phyloP scores from a whole-genome alignment of 2,888 invertebrate species.

The Stramonita haemastoma region DNA sequence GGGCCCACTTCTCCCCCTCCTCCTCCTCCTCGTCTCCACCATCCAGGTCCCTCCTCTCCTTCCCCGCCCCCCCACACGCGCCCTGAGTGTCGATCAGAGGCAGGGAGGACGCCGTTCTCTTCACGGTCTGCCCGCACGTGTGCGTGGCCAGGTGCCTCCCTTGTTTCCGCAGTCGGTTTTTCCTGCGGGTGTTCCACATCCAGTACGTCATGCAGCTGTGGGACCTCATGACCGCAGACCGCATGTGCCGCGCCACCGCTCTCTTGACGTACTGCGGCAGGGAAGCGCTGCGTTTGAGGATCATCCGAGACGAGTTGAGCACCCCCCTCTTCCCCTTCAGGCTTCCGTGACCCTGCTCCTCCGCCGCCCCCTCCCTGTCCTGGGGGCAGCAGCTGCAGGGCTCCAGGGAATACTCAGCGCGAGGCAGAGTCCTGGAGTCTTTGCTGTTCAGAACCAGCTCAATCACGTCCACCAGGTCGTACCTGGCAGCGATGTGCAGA shows the following conservation, averaged over 20 bases:
- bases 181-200: neutral
- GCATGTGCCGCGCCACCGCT: slow-evolving; percentile 2
- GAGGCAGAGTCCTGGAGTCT: neutral
- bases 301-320: neutral
- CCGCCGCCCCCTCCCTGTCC: neutral
- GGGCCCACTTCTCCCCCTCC: neutral
- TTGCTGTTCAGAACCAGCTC: neutral
- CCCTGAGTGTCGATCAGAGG: neutral
- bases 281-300: neutral
- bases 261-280: neutral
- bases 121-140: neutral
- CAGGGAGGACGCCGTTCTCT: neutral
- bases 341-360: neutral
- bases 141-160: neutral
- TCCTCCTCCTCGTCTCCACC: neutral
- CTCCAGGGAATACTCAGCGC: neutral
- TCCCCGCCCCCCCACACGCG: neutral
- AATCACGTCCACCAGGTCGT: slow-evolving; percentile 42
- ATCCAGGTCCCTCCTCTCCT: neutral
- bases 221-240: slow-evolving; percentile 18
- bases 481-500: slow-evolving; percentile 40
- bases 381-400: neutral
- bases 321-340: neutral
- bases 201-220: slow-evolving; percentile 14
- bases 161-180: neutral